phyloP scores from a whole-genome alignment of 1,140 invertebrate species.

The Platyura marginata region DNA sequence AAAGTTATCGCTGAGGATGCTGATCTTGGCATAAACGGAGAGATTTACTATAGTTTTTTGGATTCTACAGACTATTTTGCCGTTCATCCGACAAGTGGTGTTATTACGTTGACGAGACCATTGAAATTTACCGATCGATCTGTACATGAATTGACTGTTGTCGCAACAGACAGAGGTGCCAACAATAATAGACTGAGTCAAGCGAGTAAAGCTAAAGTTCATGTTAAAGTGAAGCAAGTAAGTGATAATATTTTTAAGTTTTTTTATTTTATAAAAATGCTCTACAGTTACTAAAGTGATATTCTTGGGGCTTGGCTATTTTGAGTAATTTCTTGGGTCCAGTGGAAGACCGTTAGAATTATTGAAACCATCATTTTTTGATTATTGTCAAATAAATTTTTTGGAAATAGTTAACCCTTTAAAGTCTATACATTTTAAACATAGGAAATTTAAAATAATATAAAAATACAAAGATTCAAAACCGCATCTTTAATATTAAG shows the following conservation, averaged over 20 bases:
- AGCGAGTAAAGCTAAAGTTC: slow-evolving; percentile 50
- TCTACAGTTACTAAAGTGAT: no score
- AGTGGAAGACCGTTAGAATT: no score
- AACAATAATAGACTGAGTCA: slow-evolving; percentile 35
- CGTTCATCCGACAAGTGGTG: slow-evolving; percentile 79
- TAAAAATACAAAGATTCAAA: no score
- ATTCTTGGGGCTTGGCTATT: no score
- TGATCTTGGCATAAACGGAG: slow-evolving; percentile 82
- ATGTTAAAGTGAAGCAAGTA: slow-evolving; percentile 45
- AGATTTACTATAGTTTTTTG: slow-evolving; percentile 90
- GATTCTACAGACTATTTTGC: slow-evolving; percentile 69
- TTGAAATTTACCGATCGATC: slow-evolving; percentile 48
- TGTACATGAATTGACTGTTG: slow-evolving; percentile 53
- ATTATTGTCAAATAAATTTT: no score
- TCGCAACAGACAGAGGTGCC: slow-evolving; percentile 67
- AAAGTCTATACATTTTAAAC: no score
- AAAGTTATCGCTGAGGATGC: slow-evolving; percentile 79
- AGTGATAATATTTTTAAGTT: no score
- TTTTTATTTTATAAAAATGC: not conserved
- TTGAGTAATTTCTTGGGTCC: no score
- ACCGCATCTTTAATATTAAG: no score
- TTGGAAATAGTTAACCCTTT: no score
- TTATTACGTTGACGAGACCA: slow-evolving; percentile 65
- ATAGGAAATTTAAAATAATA: no score
- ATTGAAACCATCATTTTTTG: no score